Evolutionary conservation across 2,888 invertebrate species (phyloP).

Genomic region (Drosophila pegasa): DNA sequence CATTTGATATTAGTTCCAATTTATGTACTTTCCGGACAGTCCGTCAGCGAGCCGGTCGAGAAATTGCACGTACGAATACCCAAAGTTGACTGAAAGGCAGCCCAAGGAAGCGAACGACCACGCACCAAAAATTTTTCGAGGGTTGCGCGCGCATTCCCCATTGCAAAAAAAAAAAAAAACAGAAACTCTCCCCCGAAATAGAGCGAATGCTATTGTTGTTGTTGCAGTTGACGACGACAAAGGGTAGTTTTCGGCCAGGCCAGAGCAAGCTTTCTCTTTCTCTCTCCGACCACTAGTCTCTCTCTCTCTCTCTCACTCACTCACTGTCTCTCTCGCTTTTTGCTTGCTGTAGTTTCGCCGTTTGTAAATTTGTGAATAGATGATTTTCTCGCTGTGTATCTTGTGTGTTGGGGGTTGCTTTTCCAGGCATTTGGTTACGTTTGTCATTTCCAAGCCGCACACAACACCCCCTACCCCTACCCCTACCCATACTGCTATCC

Average conservation of each 20-base stretch:
- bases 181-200: conserved; percentile 68
- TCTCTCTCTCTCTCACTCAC: neutral
- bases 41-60: conserved; percentile 69
- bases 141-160: conserved; percentile 77
- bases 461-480: neutral
- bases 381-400: conserved; percentile 70
- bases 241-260: conserved; percentile 43
- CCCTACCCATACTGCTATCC: conserved; percentile 1
- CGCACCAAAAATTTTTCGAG: conserved; percentile 52
- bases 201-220: conserved; percentile 14
- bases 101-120: conserved; percentile 69
- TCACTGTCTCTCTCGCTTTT: neutral
- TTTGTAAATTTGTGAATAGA: conserved; percentile 44
- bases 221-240: conserved; percentile 35
- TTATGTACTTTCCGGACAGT: conserved; percentile 21
- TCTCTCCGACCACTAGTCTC: neutral
- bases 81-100: conserved; percentile 84
- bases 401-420: conserved; percentile 41
- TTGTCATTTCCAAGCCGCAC: conserved; percentile 50
- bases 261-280: conserved; percentile 13
- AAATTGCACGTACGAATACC: conserved; percentile 85
- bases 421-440: conserved; percentile 41
- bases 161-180: conserved; percentile 46
- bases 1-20: neutral
- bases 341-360: conserved; percentile 22